Percentiles rank a stretch among this genome's conserved stretches.
Evolutionary conservation across 2,888 invertebrate genomes (phyloP).

Genomic region (Tuberolachnus salignus): DNA sequence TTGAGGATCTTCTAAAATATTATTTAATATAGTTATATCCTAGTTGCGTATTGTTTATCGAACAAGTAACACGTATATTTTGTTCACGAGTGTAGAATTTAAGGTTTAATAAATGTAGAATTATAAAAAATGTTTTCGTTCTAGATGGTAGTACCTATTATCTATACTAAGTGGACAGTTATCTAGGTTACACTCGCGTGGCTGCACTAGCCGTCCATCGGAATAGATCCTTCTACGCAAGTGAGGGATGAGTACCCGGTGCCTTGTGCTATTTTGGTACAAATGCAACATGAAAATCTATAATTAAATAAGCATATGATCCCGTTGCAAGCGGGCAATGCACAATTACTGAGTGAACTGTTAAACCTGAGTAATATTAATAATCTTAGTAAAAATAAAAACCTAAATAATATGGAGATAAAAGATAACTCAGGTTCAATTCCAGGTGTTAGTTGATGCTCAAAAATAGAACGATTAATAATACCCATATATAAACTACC

Average conservation of each 20-base stretch:
- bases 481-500: not conserved
- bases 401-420: not conserved
- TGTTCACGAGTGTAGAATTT: not conserved
- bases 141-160: not conserved
- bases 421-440: not conserved
- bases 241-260: too few relatives aligned
- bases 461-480: not conserved
- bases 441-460: too few relatives aligned
- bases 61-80: not conserved
- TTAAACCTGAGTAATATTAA: not conserved
- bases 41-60: too few relatives aligned
- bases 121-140: not conserved
- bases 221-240: too few relatives aligned
- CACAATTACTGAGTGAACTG: not conserved
- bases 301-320: not conserved
- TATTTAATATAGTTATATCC: too few relatives aligned
- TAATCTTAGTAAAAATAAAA: not conserved
- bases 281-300: not conserved
- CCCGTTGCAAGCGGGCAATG: not conserved
- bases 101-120: too few relatives aligned
- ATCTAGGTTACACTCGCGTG: not conserved
- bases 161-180: not conserved
- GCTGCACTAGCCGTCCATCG: not conserved
- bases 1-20: too few relatives aligned
- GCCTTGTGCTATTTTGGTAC: not conserved